Conservation (phyloP, 2,113 vertebrate genomes). For the Colius striatus region DNA sequence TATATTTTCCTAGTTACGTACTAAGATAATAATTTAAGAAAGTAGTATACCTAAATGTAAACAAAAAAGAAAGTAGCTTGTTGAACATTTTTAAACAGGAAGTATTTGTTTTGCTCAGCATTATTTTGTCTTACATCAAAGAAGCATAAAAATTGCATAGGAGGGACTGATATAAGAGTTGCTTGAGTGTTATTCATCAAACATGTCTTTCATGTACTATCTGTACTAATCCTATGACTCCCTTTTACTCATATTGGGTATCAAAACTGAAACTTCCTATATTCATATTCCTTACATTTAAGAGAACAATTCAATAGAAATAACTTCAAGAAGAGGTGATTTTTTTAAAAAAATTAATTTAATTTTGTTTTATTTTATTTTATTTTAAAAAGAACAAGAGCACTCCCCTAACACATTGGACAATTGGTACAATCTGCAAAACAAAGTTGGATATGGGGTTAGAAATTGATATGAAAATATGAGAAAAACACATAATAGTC, state of each 20-base stretch:
- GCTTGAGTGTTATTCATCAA: slow-evolving; percentile 15
- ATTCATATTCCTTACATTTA: not conserved
- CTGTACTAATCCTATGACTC: slow-evolving; percentile 26
- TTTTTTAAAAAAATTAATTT: no score
- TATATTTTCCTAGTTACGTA: not conserved
- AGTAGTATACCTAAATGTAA: not conserved
- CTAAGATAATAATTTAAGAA: not conserved
- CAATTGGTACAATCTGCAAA: not conserved
- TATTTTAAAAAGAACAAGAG: not conserved
- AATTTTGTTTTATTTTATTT: no score
- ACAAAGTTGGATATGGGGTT: no score
- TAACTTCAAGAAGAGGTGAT: not conserved
- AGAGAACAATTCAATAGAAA: not conserved
- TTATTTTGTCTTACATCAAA: slow-evolving; percentile 16
- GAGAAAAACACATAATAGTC: not conserved
- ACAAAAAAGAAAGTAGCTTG: not conserved
- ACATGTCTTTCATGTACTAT: not conserved
- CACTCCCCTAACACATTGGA: not conserved
- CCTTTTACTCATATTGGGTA: not conserved
- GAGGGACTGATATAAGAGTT: not conserved
- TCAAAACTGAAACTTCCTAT: not conserved
- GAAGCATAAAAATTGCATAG: slow-evolving; percentile 18
- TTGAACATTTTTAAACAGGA: not conserved
- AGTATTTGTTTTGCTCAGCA: not conserved
- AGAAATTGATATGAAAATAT: not conserved